These are phyloP conservation scores for Amblyraja radiata DNA, from an alignment of 2,797 vertebrate species.

Conservation along the genomic window DNA sequence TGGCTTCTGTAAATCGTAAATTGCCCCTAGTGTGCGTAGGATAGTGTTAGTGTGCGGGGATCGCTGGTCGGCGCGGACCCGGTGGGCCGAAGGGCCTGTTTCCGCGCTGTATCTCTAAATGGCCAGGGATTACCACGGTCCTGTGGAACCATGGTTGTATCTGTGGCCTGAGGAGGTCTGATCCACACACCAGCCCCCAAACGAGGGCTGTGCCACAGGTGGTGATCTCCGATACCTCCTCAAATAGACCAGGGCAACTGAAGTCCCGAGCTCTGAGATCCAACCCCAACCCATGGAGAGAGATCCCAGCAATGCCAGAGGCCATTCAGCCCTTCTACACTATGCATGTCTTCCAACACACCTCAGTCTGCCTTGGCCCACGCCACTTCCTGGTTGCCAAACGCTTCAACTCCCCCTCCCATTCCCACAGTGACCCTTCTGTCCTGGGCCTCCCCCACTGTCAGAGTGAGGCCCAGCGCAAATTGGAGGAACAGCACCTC, in stretches of 20 bases:
- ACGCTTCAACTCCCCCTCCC: too few species aligned
- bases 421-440: too few species aligned
- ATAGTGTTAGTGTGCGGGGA: too few species aligned
- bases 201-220: neutral
- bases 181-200: neutral
- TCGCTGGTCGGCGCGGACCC: too few species aligned
- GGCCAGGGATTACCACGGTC: neutral
- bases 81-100: too few species aligned
- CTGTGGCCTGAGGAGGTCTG: neutral
- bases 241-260: neutral
- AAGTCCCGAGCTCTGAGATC: neutral
- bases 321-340: neutral
- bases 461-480: too few species aligned
- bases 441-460: too few species aligned
- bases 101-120: neutral
- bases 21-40: too few species aligned
- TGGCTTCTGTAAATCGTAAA: too few species aligned
- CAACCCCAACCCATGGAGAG: neutral
- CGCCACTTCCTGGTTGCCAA: too few species aligned
- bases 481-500: too few species aligned
- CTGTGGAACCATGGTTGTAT: too few species aligned
- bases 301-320: neutral
- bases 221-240: neutral
- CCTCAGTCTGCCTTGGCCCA: neutral
- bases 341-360: neutral